Evolutionary conservation across 2,888 invertebrate genomes (phyloP).

Genomic region (Slavum lentiscoides): DNA sequence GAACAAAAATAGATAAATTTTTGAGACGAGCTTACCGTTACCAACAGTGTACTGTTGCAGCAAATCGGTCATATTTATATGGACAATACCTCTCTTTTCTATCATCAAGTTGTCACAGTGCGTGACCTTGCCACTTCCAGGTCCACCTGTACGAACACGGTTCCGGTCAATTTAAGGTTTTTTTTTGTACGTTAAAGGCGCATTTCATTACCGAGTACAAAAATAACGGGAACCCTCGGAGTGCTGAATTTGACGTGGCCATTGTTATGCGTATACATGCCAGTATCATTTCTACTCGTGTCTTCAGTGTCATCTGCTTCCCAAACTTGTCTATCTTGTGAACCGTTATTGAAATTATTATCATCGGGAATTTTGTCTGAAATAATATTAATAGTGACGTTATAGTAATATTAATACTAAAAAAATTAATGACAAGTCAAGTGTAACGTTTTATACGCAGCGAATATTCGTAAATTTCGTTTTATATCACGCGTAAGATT

Average conservation of each 20-base stretch:
- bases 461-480: too few species aligned
- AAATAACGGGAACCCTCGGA: constrained; percentile 85
- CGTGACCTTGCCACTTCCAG: constrained; percentile 97
- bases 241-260: constrained; percentile 82
- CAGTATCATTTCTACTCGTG: constrained; percentile 63
- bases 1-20: too few species aligned
- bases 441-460: too few species aligned
- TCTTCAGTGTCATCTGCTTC: constrained; percentile 63
- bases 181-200: too few species aligned
- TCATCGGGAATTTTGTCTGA: constrained; percentile 73
- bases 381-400: constrained; percentile 25
- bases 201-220: constrained; percentile 73
- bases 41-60: constrained; percentile 87
- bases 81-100: constrained; percentile 80
- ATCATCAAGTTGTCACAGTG: constrained; percentile 91
- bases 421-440: too few species aligned
- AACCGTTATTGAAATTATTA: constrained; percentile 65
- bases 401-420: too few species aligned
- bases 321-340: constrained; percentile 61
- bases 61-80: constrained; percentile 90
- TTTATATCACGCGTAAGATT: too few species aligned
- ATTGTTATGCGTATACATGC: constrained; percentile 75
- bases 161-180: neutral
- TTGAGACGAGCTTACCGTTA: constrained; percentile 67
- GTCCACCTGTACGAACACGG: constrained; percentile 71